Percentiles rank a stretch among this genome's conserved stretches.
Evolutionary conservation across 2,888 invertebrate genomes (phyloP).

Genomic region (Dioctria linearis): DNA sequence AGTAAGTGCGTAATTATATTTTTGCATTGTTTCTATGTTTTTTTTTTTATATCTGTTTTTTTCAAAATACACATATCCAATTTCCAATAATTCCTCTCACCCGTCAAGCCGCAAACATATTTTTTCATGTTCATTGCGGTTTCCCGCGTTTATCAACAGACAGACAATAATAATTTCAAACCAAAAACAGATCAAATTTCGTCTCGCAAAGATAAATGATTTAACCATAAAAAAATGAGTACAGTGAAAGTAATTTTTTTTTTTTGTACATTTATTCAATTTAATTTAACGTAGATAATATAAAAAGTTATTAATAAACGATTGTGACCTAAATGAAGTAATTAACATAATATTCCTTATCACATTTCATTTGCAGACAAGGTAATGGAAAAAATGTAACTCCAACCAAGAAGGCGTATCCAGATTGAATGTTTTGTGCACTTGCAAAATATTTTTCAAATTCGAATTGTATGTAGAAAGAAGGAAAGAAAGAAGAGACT

Average conservation of each 20-base stretch:
- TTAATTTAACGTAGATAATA: no score
- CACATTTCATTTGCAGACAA: constrained; percentile 32
- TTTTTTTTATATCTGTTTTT: constrained; percentile 4
- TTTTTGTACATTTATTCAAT: no score
- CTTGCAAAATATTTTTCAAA: constrained; percentile 35
- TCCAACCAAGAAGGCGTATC: neutral
- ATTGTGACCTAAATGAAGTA: constrained; percentile 25
- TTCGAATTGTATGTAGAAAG: constrained; percentile 10
- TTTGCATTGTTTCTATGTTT: no score
- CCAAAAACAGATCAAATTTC: constrained; percentile 28
- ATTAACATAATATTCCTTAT: constrained; percentile 2
- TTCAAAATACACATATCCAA: constrained; percentile 24
- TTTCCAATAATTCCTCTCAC: constrained; percentile 8
- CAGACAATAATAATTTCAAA: constrained; percentile 31
- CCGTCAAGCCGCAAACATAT: constrained; percentile 20
- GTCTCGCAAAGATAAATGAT: constrained; percentile 40
- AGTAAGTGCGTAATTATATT: no score
- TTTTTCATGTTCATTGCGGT: constrained; percentile 44
- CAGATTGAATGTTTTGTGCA: constrained; percentile 40
- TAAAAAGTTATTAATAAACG: constrained; percentile 22
- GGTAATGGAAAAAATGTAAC: constrained; percentile 14
- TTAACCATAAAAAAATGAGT: constrained; percentile 36
- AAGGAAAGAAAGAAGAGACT: neutral
- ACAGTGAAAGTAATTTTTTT: constrained; percentile 32
- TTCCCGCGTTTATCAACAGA: constrained; percentile 44